Percentiles rank a stretch among this genome's conserved stretches.
These are phyloP conservation scores for Gasteruption jaculator DNA, from an alignment of 2,888 invertebrate genomes.

Conservation along the genomic window DNA sequence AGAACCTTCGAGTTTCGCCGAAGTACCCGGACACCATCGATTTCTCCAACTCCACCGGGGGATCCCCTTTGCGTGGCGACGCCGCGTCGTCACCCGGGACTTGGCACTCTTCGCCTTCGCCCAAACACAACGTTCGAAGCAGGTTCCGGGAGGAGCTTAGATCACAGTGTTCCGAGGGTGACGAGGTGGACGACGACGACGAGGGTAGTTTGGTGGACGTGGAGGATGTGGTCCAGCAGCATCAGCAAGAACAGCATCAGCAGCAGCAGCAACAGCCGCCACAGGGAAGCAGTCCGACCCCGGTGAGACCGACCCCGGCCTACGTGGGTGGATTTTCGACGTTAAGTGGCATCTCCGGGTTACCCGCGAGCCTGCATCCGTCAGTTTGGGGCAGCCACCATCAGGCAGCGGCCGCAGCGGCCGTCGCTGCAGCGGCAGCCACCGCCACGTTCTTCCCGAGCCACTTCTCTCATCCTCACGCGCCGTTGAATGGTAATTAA, in stretches of 20 bases:
- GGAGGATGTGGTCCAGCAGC: slow-evolving; percentile 59
- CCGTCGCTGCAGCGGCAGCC: slow-evolving; percentile 35
- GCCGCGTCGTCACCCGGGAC: slow-evolving; percentile 22
- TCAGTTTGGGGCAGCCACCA: slow-evolving; percentile 44
- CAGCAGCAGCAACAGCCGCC: neutral
- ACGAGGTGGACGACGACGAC: slow-evolving; percentile 66
- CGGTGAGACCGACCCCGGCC: slow-evolving; percentile 45
- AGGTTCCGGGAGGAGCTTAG: slow-evolving; percentile 37
- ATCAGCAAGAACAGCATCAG: slow-evolving; percentile 3
- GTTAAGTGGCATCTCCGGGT: slow-evolving; percentile 35
- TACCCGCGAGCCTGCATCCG: slow-evolving; percentile 37
- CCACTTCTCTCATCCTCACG: slow-evolving; percentile 44
- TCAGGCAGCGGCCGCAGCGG: slow-evolving; percentile 36
- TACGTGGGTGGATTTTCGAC: slow-evolving; percentile 43
- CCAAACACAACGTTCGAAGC: too few relatives aligned
- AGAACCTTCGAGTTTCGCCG: slow-evolving; percentile 10
- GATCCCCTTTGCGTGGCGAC: slow-evolving; percentile 10
- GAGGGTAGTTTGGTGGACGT: slow-evolving; percentile 70
- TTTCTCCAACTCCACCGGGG: slow-evolving; percentile 19
- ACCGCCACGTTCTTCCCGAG: slow-evolving; percentile 42
- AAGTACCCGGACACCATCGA: slow-evolving; percentile 26
- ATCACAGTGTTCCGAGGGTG: slow-evolving; percentile 46
- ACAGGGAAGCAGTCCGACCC: slow-evolving; percentile 31
- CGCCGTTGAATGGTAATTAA: slow-evolving; percentile 41
- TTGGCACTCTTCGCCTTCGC: slow-evolving; percentile 37